Evolutionary conservation across 2,888 invertebrate genomes (phyloP).

Genomic region (Acronicta aceris): DNA sequence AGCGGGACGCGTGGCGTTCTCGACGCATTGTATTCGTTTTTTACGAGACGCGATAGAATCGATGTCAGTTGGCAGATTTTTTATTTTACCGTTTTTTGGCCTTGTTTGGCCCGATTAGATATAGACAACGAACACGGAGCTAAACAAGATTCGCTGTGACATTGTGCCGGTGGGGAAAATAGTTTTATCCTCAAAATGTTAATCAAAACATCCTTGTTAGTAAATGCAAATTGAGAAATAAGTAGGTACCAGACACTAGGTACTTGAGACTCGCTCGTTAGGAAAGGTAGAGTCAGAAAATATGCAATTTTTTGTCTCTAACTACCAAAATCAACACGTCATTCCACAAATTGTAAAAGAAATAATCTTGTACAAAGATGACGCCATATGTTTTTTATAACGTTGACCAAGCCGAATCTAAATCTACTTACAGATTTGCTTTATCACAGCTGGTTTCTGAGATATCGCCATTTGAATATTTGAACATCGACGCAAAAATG

Average conservation of each 20-base stretch:
- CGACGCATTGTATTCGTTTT: constrained; percentile 86
- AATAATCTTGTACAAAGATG: neutral
- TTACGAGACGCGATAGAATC: constrained; percentile 83
- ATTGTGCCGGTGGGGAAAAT: constrained; percentile 39
- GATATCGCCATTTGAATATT: constrained; percentile 18
- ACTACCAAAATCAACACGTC: neutral
- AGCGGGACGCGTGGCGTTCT: constrained; percentile 83
- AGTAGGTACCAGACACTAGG: too few relatives aligned
- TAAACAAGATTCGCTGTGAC: constrained; percentile 34
- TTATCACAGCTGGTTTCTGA: constrained; percentile 28
- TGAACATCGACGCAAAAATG: neutral
- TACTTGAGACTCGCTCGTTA: too few relatives aligned
- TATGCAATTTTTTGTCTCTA: neutral
- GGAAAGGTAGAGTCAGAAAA: neutral
- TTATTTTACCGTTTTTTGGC: constrained; percentile 88
- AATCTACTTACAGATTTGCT: constrained; percentile 23
- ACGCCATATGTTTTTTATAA: constrained; percentile 1
- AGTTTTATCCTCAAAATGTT: constrained; percentile 36
- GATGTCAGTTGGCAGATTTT: constrained; percentile 89
- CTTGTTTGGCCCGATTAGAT: constrained; percentile 72
- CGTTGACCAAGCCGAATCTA: constrained; percentile 3
- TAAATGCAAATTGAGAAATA: constrained; percentile 15
- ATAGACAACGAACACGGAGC: constrained; percentile 45
- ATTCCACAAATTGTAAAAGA: constrained; percentile 9
- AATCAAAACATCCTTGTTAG: constrained; percentile 16